These are phyloP conservation scores for Orientallactaga bullata DNA, from an alignment of 2,113 vertebrate genomes.

Conservation along the genomic window DNA sequence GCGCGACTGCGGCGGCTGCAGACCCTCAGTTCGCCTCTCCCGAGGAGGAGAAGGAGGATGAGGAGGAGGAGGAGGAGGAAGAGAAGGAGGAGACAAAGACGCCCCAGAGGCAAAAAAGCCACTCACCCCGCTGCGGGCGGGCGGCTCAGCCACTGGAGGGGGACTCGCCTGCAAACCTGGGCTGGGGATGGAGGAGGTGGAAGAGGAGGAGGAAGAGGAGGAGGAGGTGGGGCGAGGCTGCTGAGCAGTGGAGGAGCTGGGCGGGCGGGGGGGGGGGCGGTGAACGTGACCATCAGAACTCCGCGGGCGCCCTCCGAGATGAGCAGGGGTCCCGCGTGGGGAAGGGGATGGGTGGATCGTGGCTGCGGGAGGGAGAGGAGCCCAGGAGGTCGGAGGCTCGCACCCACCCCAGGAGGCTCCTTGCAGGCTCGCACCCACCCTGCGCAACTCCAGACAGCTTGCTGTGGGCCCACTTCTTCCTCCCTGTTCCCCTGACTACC, in stretches of 20 bases:
- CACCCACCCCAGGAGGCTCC: not conserved
- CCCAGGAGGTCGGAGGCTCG: not conserved
- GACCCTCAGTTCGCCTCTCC: slow-evolving; percentile 50
- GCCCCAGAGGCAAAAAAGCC: slow-evolving; percentile 53
- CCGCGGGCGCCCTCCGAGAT: not conserved
- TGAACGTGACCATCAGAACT: slow-evolving; percentile 7
- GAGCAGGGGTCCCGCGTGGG: slow-evolving; percentile 20
- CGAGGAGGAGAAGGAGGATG: too few relatives aligned
- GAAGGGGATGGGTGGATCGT: slow-evolving; percentile 18
- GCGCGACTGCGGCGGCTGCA: slow-evolving; percentile 66
- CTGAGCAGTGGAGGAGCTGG: slow-evolving; percentile 20
- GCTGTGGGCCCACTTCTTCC: not conserved
- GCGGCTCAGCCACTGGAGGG: slow-evolving; percentile 48
- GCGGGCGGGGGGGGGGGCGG: too few relatives aligned
- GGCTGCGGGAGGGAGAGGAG: not conserved
- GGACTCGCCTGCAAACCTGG: slow-evolving; percentile 64
- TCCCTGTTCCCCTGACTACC: slow-evolving; percentile 11
- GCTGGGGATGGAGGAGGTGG: slow-evolving; percentile 59
- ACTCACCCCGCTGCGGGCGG: slow-evolving; percentile 26
- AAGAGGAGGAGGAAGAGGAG: not conserved
- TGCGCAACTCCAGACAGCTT: not conserved
- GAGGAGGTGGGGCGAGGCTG: slow-evolving; percentile 29
- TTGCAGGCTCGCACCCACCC: not conserved
- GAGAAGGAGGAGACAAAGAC: slow-evolving; percentile 77
- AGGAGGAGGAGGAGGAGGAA: not conserved